Base-by-base conservation (phyloP, 2,797 vertebrate species). In the Phoxinus dragarum region DNA sequence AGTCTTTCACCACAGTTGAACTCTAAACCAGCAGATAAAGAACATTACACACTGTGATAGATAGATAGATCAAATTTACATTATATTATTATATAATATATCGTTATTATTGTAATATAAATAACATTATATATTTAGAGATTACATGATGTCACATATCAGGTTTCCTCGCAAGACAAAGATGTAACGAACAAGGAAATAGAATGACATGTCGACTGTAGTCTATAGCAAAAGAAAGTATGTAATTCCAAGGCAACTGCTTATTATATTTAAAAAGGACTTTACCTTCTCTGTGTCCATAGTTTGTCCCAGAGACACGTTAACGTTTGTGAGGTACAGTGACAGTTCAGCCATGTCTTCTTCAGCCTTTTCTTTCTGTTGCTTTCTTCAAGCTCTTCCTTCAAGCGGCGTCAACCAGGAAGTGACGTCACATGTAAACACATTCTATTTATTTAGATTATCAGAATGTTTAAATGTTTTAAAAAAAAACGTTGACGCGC, bases 231-330 rank as follows among this genome's bases (percentile, higher is more conserved):
- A 68, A 84, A 44, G 11, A 69, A 56, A 27, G 12, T 36, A 56
- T 67, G 27, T 54, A 44, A 78, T n/a, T 16, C 47, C 21, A 67
- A 17, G 19, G 11, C 19, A 21, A 73, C 36, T 56, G 17, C 12
- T 64, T 16, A 4, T 23, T 44, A 71, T 44, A 19, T 36, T 8
- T 47, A 23, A 23, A 66, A 67, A 36, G 0, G 4, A 11, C 49
- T 54, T 11, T 80, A 96, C 95, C 93, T 95, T 94, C 23, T 95
- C 94, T 21, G 84, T 85, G 72, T 96, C 96, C 94, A 96, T 96
- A 19, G 86, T 92, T 90, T 93, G 92, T 14, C 92, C 92, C 66
- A 95, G 42, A 52, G 92, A 94, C 83, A 95, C 89, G 77, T 89
- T 95, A 4, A 81, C 88, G 91, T 94, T 95, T 2, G 92, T 92